Percentiles rank a stretch among this genome's conserved stretches.
Evolutionary conservation across 2,113 vertebrate species (phyloP).

Genomic region (Callospermophilus lateralis): DNA sequence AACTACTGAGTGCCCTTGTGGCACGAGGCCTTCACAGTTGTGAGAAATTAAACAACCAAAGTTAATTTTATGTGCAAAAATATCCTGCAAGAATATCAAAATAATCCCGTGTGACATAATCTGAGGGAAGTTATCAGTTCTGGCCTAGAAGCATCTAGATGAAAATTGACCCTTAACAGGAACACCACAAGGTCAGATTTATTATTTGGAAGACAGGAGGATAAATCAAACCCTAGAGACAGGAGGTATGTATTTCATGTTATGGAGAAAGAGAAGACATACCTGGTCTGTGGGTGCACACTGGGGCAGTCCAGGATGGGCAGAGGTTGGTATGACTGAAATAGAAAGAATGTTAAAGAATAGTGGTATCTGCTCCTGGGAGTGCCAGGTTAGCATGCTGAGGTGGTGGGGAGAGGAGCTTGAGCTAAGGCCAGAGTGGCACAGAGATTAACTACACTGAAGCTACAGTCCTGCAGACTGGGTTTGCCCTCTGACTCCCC

Average conservation of each 20-base stretch:
- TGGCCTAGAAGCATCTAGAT: neutral
- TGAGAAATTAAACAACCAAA: constrained; percentile 12
- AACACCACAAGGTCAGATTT: constrained; percentile 18
- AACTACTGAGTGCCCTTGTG: neutral
- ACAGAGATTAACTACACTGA: neutral
- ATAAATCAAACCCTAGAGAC: neutral
- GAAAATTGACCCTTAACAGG: constrained; percentile 14
- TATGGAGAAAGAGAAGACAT: neutral
- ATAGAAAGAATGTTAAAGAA: neutral
- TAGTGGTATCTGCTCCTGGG: neutral
- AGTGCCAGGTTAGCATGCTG: neutral
- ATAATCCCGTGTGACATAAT: neutral
- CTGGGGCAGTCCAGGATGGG: neutral
- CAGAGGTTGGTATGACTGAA: neutral
- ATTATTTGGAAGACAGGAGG: neutral
- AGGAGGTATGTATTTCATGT: neutral
- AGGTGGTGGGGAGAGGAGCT: neutral
- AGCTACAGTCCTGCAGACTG: neutral
- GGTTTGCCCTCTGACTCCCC: neutral
- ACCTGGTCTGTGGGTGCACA: neutral
- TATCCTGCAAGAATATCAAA: neutral
- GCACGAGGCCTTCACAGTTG: neutral
- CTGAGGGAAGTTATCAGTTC: neutral
- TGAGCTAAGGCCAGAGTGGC: neutral
- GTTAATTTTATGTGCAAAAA: constrained; percentile 13